These are phyloP conservation scores for Crossocerus cetratus DNA, from an alignment of 2,888 invertebrate genomes.

Conservation along the genomic window DNA sequence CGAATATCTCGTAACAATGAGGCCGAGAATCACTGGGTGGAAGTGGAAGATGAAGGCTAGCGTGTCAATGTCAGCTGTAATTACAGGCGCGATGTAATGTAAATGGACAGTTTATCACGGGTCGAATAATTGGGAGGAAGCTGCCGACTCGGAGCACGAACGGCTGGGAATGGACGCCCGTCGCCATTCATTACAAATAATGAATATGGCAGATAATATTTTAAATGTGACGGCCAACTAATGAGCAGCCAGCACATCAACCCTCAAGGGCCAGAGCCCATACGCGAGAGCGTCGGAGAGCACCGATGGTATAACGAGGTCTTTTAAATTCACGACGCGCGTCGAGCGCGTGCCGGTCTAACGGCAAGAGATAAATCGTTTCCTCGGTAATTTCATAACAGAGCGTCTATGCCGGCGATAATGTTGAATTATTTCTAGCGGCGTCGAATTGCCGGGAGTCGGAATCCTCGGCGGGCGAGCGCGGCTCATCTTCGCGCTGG, in stretches of 20 bases:
- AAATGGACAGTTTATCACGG: too few species aligned
- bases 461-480: not conserved
- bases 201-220: not conserved
- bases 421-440: not conserved
- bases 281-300: not conserved
- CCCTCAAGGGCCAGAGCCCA: too few species aligned
- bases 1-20: too few species aligned
- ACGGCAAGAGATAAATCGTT: constrained; percentile 1
- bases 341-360: not conserved
- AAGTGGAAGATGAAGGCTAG: too few species aligned
- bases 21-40: too few species aligned
- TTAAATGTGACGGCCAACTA: not conserved
- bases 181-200: constrained; percentile 1
- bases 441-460: not conserved
- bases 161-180: too few species aligned
- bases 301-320: not conserved
- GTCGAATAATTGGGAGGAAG: too few species aligned
- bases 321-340: not conserved
- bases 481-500: constrained; percentile 3
- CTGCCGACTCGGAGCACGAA: too few species aligned
- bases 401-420: not conserved
- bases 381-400: constrained; percentile 4
- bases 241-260: not conserved
- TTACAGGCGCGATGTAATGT: too few species aligned
- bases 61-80: too few species aligned